A percentile compares a stretch with the other conserved stretches of the same genome.
Evolutionary conservation across 2,888 invertebrate genomes (phyloP).

Genomic region (Cinara cedri): DNA sequence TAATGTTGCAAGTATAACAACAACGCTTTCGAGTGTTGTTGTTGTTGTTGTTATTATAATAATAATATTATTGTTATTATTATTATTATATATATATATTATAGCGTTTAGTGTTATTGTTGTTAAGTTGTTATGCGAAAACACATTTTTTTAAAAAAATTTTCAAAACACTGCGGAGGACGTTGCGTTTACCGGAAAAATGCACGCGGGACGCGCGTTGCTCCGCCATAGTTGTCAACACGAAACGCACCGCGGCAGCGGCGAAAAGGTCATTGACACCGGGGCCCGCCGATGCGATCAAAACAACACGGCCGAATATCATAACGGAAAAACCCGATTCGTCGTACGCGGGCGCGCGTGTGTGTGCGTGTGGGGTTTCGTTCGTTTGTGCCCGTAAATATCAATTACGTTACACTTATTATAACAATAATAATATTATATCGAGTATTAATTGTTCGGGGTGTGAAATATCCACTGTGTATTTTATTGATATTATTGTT

Average conservation of each 20-base stretch:
- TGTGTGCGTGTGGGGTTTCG: too few relatives aligned
- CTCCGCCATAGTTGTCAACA: slow-evolving; percentile 55
- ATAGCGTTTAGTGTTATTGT: too few relatives aligned
- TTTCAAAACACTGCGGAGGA: slow-evolving; percentile 11
- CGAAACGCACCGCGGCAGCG: slow-evolving; percentile 44
- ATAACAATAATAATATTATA: background rate
- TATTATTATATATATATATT: background rate
- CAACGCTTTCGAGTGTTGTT: too few relatives aligned
- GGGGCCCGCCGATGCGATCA: slow-evolving; percentile 44
- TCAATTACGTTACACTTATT: background rate
- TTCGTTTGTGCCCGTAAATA: too few relatives aligned
- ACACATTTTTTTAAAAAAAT: too few relatives aligned
- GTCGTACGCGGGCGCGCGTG: background rate
- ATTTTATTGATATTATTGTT: too few relatives aligned
- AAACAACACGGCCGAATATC: slow-evolving; percentile 53
- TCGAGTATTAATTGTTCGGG: too few relatives aligned
- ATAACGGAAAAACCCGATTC: slow-evolving; percentile 56
- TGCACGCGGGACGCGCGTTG: slow-evolving; percentile 39
- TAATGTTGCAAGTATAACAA: too few relatives aligned
- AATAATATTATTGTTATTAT: background rate
- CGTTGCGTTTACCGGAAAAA: slow-evolving; percentile 30
- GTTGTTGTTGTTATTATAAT: too few relatives aligned
- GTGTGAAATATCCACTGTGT: too few relatives aligned
- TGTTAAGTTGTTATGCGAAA: background rate
- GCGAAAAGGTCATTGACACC: slow-evolving; percentile 55